Percentiles rank a stretch among this genome's conserved stretches.
These are phyloP conservation scores for Actinemys pallida DNA, from an alignment of 2,113 vertebrate species.

Conservation along the genomic window DNA sequence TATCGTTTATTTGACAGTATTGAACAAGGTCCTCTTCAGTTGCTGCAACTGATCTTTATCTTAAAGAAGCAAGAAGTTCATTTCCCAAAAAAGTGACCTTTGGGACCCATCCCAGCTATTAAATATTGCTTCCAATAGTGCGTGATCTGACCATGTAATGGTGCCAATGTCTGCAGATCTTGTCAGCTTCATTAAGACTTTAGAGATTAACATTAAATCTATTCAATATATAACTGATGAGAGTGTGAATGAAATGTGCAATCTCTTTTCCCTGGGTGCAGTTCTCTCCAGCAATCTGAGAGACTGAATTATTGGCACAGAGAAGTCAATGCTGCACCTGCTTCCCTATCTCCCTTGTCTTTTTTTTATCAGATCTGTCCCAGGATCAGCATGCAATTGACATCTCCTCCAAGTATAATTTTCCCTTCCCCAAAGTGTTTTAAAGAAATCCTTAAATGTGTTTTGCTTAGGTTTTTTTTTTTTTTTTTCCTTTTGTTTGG, in stretches of 20 bases:
- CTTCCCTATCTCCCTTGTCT: neutral
- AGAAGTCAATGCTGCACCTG: neutral
- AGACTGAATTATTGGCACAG: neutral
- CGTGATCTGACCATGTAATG: neutral
- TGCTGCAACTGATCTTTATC: neutral
- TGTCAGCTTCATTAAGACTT: neutral
- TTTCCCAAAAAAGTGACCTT: neutral
- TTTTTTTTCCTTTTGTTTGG: neutral
- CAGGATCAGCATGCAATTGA: neutral
- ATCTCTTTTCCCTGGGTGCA: neutral
- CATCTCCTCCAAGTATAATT: neutral
- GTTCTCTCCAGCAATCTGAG: neutral
- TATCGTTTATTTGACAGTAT: neutral
- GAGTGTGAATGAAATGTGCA: neutral
- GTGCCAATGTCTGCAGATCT: neutral
- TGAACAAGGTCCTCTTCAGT: neutral
- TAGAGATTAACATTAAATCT: neutral
- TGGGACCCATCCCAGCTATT: neutral
- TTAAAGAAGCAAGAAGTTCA: neutral
- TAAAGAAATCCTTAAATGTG: neutral
- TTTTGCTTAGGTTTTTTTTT: neutral
- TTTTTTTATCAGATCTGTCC: neutral
- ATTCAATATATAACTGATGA: neutral
- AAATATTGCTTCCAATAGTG: neutral
- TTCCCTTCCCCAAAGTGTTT: neutral